Base-by-base conservation (phyloP, 2,888 invertebrate species). In the Eurytoma adleriae region DNA sequence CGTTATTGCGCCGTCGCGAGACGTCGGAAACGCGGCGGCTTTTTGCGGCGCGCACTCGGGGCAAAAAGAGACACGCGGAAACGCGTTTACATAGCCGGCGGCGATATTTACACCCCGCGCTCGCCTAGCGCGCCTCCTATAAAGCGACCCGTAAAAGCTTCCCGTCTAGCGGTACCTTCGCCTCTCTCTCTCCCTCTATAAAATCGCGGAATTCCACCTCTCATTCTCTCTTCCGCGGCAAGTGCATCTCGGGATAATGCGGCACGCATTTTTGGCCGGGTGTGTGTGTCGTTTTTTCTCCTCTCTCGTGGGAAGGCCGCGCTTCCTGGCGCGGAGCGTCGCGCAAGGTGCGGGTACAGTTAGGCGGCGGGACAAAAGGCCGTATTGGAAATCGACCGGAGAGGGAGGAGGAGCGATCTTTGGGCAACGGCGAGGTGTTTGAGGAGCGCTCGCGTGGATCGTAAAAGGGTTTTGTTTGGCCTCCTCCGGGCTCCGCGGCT, bases 61-160 rank as follows among this genome's bases (percentile, higher is more conserved):
- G 40, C 48, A 50, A 59, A 71, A 61, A 72, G 59, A 24, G 72
- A 50, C 27, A 62, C 54, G 72, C 62, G 62, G 52, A 62, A 54
- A 48, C 56, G 73, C 73, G 64, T 62, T 73, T 62, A 54, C 73
- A 64, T 56, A 64, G 71, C 64, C 73, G 20, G 20, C 62, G 54
- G 64, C 73, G 73, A 73, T 73, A 73, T 66, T 73, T 73, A 64
- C 73, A 73, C 73, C 64, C 64, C 24, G 48, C 54, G 27, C 30
- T 16, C 40, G 16, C n/a, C 62, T 40, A n/a, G 5, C n/a, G n/a
- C 62, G 40, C n/a, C 62, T 16, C 13, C 62, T 54, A 12, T 30
- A 56, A 30, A 70, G 24, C 62, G 62, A 72, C 62, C 62, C 54
- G 72, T 54, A 62, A 62, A 72, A 62, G 72, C 50, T 62, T 72